phyloP scores from a whole-genome alignment of 1,140 invertebrate species.

The Brachionus asplanchnoidis region DNA sequence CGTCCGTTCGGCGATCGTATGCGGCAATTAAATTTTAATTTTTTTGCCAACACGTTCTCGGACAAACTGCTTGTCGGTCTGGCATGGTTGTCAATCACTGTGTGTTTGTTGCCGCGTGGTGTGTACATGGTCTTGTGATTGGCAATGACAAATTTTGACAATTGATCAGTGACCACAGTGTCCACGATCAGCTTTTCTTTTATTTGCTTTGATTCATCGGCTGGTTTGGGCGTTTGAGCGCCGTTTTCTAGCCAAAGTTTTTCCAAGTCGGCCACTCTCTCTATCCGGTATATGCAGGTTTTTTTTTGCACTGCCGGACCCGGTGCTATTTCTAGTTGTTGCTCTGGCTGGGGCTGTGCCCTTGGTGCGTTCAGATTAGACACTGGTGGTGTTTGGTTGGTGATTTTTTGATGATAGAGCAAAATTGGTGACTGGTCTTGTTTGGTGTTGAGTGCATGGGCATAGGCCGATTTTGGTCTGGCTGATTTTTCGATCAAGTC shows the following conservation, averaged over 20 bases:
- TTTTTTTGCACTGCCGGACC: slow-evolving; percentile 15
- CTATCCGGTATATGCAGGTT: not conserved
- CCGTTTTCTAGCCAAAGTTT: slow-evolving; percentile 25
- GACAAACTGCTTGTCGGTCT: slow-evolving; percentile 20
- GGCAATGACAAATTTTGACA: not conserved
- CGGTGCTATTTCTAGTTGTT: not conserved
- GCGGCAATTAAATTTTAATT: slow-evolving; percentile 38
- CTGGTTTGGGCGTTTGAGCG: not conserved
- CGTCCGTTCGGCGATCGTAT: slow-evolving; percentile 22
- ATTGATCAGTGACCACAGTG: slow-evolving; percentile 21
- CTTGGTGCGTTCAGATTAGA: slow-evolving; percentile 12
- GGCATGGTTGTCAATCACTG: slow-evolving; percentile 1
- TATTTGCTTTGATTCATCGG: not conserved
- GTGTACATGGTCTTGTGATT: not conserved
- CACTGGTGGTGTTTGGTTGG: not conserved
- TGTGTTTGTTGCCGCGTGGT: not conserved
- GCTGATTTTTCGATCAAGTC: slow-evolving; percentile 9
- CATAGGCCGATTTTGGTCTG: not conserved
- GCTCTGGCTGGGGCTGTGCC: not conserved
- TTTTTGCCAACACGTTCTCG: slow-evolving; percentile 11
- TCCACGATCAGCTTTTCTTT: slow-evolving; percentile 33
- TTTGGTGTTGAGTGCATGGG: not conserved
- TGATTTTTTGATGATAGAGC: not conserved
- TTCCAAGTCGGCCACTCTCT: slow-evolving; percentile 24
- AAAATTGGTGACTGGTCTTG: not conserved